Base-by-base conservation (phyloP, 2,888 invertebrate genomes). In the Heteropelma amictum region DNA sequence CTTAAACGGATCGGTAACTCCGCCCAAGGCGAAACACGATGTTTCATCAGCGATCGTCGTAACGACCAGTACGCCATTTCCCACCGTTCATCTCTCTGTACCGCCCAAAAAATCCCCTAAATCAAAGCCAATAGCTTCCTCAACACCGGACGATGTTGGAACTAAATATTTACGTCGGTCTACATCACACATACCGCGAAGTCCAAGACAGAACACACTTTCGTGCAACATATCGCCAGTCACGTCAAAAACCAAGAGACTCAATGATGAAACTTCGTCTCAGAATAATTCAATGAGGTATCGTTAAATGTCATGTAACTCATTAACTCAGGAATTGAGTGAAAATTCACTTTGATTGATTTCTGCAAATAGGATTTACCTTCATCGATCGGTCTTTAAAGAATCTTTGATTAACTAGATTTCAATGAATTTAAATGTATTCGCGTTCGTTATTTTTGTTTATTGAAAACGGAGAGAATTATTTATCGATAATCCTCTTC, bases 21-120 rank as follows among this genome's bases (percentile, higher is more conserved):
- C 86, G 17, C 83, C 85, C 1, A 81, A 81, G 30, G 68, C 60
- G 6, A 42, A 1, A n/a, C 71, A 51, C 7, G 63, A 75, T 35
- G 17, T 30, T 8, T 33, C 75, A 0, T 68, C 77, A n/a, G 49
- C 35, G 8, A 70, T 64, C 49, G 42, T 53, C 1, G 72, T 76
- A 4, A 79, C 78, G n/a, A 87, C 85, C 12, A 87, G 88, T 61
- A 87, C 87, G 1, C 88, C 88, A 4, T 85, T 85, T 71, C 73
- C 82, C 2, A 26, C 60, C 2, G 68, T 79, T 10, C 69, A 54
- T 10, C 60, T 60, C 23, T 23, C 45, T 2, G 17, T 19, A 2
- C 10, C 60, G 3, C 7, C 56, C 3, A 81, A 78, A 51, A 84
- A 81, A 70, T 77, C 80, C 0, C 74, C 80, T 1, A 83, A 83